phyloP scores from a whole-genome alignment of 2,797 vertebrate genomes.

The Oreochromis grahami region DNA sequence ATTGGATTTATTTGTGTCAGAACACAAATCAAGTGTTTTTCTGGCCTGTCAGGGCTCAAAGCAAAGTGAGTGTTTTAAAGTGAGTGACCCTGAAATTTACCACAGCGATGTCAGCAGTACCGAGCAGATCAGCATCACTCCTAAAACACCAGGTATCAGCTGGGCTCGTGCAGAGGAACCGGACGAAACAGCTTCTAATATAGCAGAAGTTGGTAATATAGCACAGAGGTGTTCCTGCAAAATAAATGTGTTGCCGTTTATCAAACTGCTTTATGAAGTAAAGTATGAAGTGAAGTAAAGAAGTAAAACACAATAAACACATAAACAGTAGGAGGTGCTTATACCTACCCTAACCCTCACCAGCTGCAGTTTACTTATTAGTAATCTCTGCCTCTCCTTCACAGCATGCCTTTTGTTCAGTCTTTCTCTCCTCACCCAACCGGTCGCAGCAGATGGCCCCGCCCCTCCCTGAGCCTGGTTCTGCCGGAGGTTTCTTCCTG shows the following conservation, averaged over 20 bases:
- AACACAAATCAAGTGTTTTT: fast-evolving
- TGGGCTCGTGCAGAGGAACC: fast-evolving
- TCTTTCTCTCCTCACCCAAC: no score
- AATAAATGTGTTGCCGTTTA: neutral
- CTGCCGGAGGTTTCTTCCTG: fast-evolving
- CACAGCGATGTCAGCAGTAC: neutral
- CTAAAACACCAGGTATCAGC: neutral
- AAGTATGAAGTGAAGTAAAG: no score
- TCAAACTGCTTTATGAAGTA: neutral
- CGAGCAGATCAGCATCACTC: neutral
- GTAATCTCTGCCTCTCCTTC: fast-evolving
- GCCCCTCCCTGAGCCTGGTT: fast-evolving
- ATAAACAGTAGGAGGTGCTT: neutral
- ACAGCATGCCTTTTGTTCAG: neutral
- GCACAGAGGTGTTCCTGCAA: neutral
- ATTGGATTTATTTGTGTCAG: neutral
- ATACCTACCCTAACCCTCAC: neutral
- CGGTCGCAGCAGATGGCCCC: fast-evolving
- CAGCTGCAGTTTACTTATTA: neutral
- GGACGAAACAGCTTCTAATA: neutral
- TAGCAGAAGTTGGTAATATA: neutral
- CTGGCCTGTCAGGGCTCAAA: neutral
- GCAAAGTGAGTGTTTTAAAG: neutral
- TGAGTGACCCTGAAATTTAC: neutral
- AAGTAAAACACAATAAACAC: neutral